Base-by-base conservation (phyloP, 2,888 invertebrate species). In the Torymus texanus region DNA sequence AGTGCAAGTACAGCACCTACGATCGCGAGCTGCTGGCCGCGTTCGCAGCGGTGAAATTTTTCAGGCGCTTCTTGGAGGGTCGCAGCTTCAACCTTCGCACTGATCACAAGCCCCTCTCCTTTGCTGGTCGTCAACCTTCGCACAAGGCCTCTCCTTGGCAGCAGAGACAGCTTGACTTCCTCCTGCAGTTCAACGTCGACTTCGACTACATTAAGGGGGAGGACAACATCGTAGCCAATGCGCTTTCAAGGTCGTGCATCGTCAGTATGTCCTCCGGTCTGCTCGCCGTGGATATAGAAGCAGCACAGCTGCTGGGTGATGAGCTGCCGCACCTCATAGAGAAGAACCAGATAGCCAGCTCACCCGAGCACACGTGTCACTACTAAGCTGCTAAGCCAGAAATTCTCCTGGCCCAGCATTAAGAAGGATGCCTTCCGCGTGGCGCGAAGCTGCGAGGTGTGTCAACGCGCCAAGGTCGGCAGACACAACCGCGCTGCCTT, bases 331-430 rank as follows among this genome's bases (percentile, higher is more conserved):
- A n/a, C n/a, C n/a, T n/a, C n/a, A n/a, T n/a, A n/a, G n/a, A n/a
- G n/a, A n/a, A n/a, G n/a, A n/a, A n/a, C n/a, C n/a, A n/a, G n/a
- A n/a, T 18, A 2, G 3, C 21, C 24, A 14, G 61, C 24, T 4
- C 61, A 61, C 11, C 61, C 61, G 11, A 61, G 61, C 24, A 1
- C 24, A 1, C 79, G 81, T 8, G 79, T 82, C 0, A 85, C 85
- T 0, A 55, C 68, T 0, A 84, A 83, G 16, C 53, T 88, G 1
- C 84, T 89, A 0, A 70, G 85, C 0, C 61, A 86, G 18, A 83
- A 88, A 0, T 90, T 84, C 70, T 85, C 89, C 0, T 90, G 88
- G 89, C 88, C 88, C 0, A 82, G 83, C 2, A 83, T 90, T 2
- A 58, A 63, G 1, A 53, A 56, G 8, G 65, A 77, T 21, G 16